Base-by-base conservation (phyloP, 1,140 invertebrate species). In the Dufourea novaeangliae region DNA sequence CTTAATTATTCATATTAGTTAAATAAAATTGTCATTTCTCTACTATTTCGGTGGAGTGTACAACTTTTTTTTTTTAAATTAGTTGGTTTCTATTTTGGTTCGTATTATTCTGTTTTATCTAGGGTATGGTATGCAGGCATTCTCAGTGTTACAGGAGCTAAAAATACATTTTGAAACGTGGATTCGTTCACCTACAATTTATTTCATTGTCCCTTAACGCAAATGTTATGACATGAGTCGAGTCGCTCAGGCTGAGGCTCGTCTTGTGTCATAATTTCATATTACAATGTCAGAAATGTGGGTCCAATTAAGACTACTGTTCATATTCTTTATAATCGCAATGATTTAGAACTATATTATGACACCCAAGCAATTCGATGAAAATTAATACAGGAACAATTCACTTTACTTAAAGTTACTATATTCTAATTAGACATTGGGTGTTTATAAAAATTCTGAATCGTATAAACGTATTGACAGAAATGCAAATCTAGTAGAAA, bases 131-230 rank as follows among this genome's bases (percentile, higher is more conserved):
- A 66, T 44, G 41, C 7, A 63, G 57, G 34, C 71, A 39, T 63
- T 72, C 59, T 50, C 20, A 22, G 44, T 63, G 22, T 11, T 20
- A 54, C 25, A 61, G 25, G 52, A 8, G 46, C 61, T 73, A 66
- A 73, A 73, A 73, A 73, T 73, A 73, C 50, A 39, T 17, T 72
- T 72, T 46, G 22, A 66, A 64, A 64, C n/a, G 46, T 54, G 61
- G 7, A 5, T 29, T 25, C 71, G 54, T 25, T 66, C 61, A 17
- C 25, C 22, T 41, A 39, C 4, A 73, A 64, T 73, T 73, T 73
- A 66, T 73, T 22, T 73, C 14, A 73, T 73, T 73, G 70, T 54
- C 27, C 20, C 61, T 20, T 20, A 37, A 10, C 22, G 22, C 71
- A 54, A 73, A 73, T 66, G 61, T 73, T 73, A 54, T 66, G 71